phyloP scores from a whole-genome alignment of 2,113 vertebrate species.

The Lamprologus sp. region DNA sequence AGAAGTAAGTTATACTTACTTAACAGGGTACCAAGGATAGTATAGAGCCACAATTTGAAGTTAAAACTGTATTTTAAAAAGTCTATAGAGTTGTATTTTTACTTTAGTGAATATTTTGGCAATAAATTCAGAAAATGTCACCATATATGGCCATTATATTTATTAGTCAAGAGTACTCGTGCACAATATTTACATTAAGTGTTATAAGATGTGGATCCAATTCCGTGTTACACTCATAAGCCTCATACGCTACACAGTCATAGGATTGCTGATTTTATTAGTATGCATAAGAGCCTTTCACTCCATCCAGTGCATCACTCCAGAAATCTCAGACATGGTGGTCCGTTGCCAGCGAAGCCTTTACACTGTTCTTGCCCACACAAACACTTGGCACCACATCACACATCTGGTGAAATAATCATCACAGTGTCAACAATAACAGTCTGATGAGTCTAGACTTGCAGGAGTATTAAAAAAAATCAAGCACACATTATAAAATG shows the following conservation, averaged over 20 bases:
- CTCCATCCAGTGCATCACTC: neutral
- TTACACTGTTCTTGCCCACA: neutral
- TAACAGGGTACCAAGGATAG: neutral
- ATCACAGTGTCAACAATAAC: neutral
- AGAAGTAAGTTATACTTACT: neutral
- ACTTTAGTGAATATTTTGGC: neutral
- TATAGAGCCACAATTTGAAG: neutral
- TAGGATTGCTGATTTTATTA: neutral
- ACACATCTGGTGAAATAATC: neutral
- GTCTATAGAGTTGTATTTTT: neutral
- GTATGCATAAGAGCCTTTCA: neutral
- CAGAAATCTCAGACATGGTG: neutral
- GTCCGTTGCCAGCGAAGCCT: neutral
- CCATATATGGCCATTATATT: neutral
- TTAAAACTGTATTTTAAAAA: neutral
- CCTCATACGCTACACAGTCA: neutral
- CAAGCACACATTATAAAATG: neutral
- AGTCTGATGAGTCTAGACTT: neutral
- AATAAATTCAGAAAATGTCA: neutral
- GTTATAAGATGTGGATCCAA: neutral
- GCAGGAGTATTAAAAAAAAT: neutral
- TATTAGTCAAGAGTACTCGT: neutral
- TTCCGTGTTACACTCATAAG: neutral
- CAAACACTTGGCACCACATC: neutral
- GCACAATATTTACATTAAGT: neutral